These are phyloP conservation scores for Achlya flavicornis DNA, from an alignment of 2,888 invertebrate genomes.

Conservation along the genomic window DNA sequence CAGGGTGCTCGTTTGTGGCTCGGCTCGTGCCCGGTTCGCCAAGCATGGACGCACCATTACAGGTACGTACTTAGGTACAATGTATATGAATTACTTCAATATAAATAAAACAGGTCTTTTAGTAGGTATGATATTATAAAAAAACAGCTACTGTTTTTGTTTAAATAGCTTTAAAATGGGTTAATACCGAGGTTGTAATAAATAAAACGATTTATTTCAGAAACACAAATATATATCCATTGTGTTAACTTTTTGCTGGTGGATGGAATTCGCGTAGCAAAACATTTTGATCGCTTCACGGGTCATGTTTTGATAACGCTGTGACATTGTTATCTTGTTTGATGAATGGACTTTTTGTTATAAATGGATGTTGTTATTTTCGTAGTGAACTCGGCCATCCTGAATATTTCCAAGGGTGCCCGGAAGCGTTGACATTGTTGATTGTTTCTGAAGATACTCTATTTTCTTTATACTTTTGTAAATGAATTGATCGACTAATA, in stretches of 20 bases:
- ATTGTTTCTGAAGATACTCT: conserved; percentile 25
- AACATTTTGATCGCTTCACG: conserved; percentile 78
- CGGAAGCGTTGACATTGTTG: conserved; percentile 37
- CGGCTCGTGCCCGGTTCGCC: too few species aligned
- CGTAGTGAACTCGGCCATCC: conserved; percentile 63
- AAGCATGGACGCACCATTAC: too few species aligned
- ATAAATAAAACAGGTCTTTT: too few species aligned
- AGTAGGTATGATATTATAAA: too few species aligned
- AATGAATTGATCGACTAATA: conserved; percentile 11
- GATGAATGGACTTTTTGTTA: conserved; percentile 81
- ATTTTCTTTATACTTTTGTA: conserved; percentile 17
- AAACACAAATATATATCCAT: conserved; percentile 66
- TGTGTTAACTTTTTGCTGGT: conserved; percentile 70
- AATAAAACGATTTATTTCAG: conserved; percentile 67
- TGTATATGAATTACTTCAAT: not conserved
- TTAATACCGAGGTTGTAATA: conserved; percentile 50
- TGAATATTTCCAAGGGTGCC: conserved; percentile 55
- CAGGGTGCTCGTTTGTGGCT: too few species aligned
- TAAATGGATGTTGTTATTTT: conserved; percentile 77
- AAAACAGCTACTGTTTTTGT: conserved; percentile 31
- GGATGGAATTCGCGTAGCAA: conserved; percentile 63
- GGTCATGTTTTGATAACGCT: conserved; percentile 79
- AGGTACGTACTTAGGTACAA: not conserved
- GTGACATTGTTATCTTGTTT: conserved; percentile 80
- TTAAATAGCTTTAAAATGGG: conserved; percentile 37